These are phyloP conservation scores for Pygoscelis antarcticus DNA, from an alignment of 2,113 vertebrate genomes.

Conservation along the genomic window DNA sequence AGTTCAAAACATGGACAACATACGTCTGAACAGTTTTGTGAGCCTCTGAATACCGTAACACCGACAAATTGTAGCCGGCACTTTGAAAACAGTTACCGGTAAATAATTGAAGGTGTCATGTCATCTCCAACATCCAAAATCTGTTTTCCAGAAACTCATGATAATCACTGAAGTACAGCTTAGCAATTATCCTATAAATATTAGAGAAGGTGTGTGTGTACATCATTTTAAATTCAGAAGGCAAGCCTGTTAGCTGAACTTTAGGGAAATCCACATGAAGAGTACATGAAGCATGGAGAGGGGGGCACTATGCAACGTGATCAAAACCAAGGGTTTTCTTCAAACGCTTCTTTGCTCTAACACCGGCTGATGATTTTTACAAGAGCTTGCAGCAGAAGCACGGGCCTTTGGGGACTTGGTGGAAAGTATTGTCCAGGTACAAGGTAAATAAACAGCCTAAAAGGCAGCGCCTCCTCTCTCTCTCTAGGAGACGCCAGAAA, in stretches of 20 bases:
- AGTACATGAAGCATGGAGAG: neutral
- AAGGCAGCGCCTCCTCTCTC: neutral
- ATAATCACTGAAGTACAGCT: conserved; percentile 8
- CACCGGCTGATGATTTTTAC: neutral
- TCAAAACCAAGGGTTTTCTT: neutral
- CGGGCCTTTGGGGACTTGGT: accelerated
- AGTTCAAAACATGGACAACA: neutral
- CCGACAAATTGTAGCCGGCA: neutral
- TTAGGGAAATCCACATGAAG: neutral
- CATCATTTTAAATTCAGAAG: conserved; percentile 39
- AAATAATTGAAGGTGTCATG: conserved; percentile 60
- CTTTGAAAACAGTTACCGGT: neutral
- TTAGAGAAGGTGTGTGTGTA: neutral
- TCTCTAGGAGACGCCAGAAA: neutral
- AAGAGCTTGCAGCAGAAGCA: neutral
- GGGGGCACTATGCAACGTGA: neutral
- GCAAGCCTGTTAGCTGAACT: conserved; percentile 7
- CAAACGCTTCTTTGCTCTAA: neutral
- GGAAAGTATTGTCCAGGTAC: neutral
- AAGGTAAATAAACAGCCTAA: conserved; percentile 17
- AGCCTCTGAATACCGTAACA: neutral
- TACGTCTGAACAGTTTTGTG: accelerated
- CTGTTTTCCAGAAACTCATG: conserved; percentile 15
- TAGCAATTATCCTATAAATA: conserved; percentile 46
- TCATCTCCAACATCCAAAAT: neutral